phyloP scores from a whole-genome alignment of 2,113 vertebrate genomes.

The Saimiri boliviensis region DNA sequence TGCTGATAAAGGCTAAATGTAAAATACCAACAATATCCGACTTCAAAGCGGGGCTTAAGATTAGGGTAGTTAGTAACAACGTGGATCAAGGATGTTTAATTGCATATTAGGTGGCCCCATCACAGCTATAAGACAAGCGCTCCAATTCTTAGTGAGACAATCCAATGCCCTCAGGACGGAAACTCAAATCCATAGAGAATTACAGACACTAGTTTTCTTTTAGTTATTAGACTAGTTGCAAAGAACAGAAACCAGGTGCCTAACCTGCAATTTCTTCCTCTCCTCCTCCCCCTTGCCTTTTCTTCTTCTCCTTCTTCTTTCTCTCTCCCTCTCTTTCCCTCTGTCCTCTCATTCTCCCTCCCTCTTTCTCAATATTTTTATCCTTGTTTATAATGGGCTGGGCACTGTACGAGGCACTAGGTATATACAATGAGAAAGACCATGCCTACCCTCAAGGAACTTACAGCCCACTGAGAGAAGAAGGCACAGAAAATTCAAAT shows the following conservation, averaged over 20 bases:
- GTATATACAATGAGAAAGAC: background rate
- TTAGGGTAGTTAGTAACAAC: background rate
- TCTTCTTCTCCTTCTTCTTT: fast-evolving
- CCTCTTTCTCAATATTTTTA: background rate
- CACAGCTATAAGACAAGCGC: background rate
- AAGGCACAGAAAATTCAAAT: background rate
- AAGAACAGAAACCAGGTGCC: background rate
- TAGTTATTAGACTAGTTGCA: background rate
- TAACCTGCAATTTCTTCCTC: background rate
- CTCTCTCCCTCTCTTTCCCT: background rate
- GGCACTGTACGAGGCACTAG: background rate
- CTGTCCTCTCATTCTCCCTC: too few species aligned
- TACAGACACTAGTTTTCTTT: background rate
- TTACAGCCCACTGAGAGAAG: background rate
- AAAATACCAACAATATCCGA: conserved; percentile 38
- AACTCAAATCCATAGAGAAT: background rate
- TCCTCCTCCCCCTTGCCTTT: fast-evolving
- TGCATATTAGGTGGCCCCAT: background rate
- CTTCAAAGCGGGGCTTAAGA: conserved; percentile 44
- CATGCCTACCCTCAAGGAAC: background rate
- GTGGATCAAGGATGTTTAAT: background rate
- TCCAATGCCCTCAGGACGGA: background rate
- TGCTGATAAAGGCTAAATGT: conserved; percentile 56
- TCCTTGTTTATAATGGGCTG: background rate
- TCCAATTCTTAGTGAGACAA: background rate